A percentile compares a stretch with the other conserved stretches of the same genome.
Conservation (phyloP, 2,797 vertebrate species). For the Enteromius anoplus region DNA sequence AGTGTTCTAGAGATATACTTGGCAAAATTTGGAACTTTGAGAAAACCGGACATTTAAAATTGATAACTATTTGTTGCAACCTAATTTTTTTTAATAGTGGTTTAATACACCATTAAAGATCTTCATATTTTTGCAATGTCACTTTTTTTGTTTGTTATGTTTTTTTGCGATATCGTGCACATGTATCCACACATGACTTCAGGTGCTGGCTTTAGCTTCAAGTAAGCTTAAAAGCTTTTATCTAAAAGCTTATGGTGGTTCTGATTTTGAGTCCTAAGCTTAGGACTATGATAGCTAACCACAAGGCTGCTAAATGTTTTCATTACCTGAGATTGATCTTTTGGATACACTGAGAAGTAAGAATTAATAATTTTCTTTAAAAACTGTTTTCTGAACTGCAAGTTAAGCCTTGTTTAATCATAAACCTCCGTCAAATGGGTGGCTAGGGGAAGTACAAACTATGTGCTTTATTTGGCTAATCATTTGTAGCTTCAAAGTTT, state of each 20-base stretch:
- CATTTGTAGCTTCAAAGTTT: background rate
- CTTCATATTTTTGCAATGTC: background rate
- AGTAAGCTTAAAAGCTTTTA: background rate
- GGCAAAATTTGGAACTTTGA: background rate
- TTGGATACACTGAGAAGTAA: background rate
- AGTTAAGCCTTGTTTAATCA: background rate
- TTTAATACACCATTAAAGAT: background rate
- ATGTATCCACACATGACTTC: background rate
- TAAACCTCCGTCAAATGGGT: background rate
- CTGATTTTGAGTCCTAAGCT: background rate
- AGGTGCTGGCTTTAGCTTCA: background rate
- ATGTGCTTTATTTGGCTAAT: background rate
- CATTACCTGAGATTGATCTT: background rate
- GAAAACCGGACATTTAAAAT: background rate
- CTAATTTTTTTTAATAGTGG: rapidly evolving
- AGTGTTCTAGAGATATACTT: background rate
- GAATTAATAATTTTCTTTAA: conserved; percentile 3
- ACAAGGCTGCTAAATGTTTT: conserved; percentile 17
- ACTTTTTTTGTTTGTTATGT: background rate
- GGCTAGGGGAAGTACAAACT: background rate
- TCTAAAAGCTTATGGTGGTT: conserved; percentile 11
- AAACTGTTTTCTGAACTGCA: background rate
- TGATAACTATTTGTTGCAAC: background rate
- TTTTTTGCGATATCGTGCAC: background rate
- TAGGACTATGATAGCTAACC: background rate